These are phyloP conservation scores for Esox masquinongy DNA, from an alignment of 2,797 vertebrate species.

Conservation along the genomic window DNA sequence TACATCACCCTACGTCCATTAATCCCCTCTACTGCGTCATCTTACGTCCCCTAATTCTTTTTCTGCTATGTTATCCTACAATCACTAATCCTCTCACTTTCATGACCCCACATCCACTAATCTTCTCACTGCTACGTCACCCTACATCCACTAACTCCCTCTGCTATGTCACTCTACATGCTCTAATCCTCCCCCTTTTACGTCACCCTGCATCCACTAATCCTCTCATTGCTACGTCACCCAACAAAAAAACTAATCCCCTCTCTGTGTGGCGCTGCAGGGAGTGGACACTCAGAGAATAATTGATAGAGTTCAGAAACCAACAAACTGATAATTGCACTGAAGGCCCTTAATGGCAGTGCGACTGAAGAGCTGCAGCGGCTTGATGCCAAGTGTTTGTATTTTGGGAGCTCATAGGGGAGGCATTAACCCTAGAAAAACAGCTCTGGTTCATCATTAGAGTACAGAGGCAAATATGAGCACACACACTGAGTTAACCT, in stretches of 20 bases:
- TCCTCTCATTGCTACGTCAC: no score
- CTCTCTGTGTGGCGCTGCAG: background rate
- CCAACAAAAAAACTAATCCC: no score
- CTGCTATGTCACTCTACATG: background rate
- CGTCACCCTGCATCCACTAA: no score
- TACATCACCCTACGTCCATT: no score
- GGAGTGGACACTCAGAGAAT: slow-evolving; percentile 10
- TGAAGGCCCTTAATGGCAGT: background rate
- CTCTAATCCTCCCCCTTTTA: no score
- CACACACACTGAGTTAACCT: background rate
- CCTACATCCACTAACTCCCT: background rate
- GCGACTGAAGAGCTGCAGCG: background rate
- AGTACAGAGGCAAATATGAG: background rate
- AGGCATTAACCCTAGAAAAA: slow-evolving; percentile 2
- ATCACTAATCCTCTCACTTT: background rate
- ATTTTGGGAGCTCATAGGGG: background rate
- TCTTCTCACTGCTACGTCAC: no score
- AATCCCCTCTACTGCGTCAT: no score
- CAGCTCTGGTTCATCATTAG: background rate
- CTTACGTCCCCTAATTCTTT: no score
- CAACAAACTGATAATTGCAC: slow-evolving; percentile 19
- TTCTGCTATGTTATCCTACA: background rate
- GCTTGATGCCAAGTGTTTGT: background rate
- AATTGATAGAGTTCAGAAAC: slow-evolving; percentile 23
- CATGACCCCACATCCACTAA: no score